phyloP scores from a whole-genome alignment of 2,113 vertebrate species.

The Taxidea taxus region DNA sequence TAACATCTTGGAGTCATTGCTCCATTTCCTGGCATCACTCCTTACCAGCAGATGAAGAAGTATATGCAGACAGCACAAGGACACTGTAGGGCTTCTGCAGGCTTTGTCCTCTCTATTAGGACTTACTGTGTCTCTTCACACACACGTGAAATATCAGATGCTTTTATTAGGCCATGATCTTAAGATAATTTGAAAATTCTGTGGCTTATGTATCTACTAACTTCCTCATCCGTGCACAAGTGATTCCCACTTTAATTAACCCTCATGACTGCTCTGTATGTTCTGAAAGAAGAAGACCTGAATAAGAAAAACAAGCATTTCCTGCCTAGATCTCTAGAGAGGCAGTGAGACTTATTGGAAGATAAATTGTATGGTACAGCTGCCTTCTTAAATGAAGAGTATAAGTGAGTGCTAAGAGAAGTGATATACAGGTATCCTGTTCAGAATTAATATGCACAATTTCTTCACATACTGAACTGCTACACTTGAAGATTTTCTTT shows the following conservation, averaged over 20 bases:
- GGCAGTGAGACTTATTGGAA: neutral
- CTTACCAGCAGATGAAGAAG: neutral
- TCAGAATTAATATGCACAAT: neutral
- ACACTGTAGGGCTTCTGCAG: neutral
- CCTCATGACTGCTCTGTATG: neutral
- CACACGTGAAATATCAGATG: neutral
- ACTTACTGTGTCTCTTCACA: neutral
- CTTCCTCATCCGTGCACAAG: constrained; percentile 34
- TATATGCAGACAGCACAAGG: neutral
- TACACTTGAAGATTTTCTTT: neutral
- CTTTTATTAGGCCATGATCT: neutral
- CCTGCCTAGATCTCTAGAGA: constrained; percentile 8
- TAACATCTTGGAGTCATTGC: neutral
- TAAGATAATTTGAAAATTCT: neutral
- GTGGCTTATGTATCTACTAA: neutral
- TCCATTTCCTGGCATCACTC: neutral
- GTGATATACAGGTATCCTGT: neutral
- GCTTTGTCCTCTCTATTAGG: neutral
- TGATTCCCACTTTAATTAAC: constrained; percentile 55
- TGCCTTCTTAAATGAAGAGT: neutral
- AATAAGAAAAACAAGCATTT: constrained; percentile 46
- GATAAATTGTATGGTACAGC: neutral
- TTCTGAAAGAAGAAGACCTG: neutral
- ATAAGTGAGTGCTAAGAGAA: neutral
- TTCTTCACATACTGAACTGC: neutral